Evolutionary conservation across 2,888 invertebrate genomes (phyloP).

Genomic region (Girardia tigrina): DNA sequence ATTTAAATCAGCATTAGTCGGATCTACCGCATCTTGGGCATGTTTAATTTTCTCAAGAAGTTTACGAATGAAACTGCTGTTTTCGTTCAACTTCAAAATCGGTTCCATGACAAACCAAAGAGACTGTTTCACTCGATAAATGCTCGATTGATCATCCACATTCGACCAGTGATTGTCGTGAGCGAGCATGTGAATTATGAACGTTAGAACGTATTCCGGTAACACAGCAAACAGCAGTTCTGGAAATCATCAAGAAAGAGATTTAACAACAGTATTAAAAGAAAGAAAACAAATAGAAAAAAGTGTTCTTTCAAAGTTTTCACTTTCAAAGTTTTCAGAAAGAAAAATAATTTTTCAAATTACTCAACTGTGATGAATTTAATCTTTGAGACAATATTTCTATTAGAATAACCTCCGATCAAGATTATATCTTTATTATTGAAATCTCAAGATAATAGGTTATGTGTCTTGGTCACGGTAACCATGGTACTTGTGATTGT

Average conservation of each 20-base stretch:
- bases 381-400: too few relatives aligned
- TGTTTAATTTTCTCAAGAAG: slow-evolving; percentile 84
- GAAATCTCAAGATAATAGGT: too few relatives aligned
- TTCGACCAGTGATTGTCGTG: slow-evolving; percentile 72
- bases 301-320: too few relatives aligned
- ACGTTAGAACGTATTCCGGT: slow-evolving; percentile 91
- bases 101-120: slow-evolving; percentile 87
- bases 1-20: slow-evolving; percentile 68
- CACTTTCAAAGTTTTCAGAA: too few relatives aligned
- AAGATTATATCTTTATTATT: too few relatives aligned
- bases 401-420: too few relatives aligned
- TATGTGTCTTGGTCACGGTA: too few relatives aligned
- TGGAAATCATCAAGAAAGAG: slow-evolving; percentile 37
- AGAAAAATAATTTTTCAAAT: too few relatives aligned
- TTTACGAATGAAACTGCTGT: slow-evolving; percentile 83
- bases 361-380: too few relatives aligned
- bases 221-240: slow-evolving; percentile 51
- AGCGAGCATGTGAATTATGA: slow-evolving; percentile 84
- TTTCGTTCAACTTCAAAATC: slow-evolving; percentile 76
- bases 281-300: too few relatives aligned
- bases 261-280: too few relatives aligned
- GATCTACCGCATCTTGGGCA: slow-evolving; percentile 72
- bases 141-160: background rate
- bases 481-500: too few relatives aligned
- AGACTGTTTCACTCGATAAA: slow-evolving; percentile 52